Evolutionary conservation across 2,797 vertebrate genomes (phyloP).

Genomic region (Hirundo rustica): DNA sequence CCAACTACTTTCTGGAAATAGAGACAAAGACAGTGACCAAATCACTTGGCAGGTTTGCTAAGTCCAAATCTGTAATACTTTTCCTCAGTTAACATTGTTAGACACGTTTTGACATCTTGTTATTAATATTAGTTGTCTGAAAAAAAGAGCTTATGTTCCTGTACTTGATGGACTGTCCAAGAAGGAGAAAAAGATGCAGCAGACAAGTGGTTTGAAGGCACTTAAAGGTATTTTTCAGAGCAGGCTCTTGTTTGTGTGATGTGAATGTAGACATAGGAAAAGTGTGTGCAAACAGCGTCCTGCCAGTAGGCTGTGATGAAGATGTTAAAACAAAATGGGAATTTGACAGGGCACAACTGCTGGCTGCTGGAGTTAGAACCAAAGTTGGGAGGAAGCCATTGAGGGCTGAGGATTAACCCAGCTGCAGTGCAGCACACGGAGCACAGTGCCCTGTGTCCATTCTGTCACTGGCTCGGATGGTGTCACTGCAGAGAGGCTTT

Average conservation of each 20-base stretch:
- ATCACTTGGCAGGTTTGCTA: neutral
- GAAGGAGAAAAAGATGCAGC: neutral
- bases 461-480: neutral
- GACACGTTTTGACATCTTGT: neutral
- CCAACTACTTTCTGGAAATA: neutral
- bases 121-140: neutral
- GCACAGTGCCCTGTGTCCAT: neutral
- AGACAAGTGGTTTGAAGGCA: neutral
- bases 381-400: constrained; percentile 8
- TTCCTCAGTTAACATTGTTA: neutral
- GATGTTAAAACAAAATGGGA: neutral
- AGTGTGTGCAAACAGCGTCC: neutral
- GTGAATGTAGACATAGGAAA: neutral
- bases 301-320: neutral
- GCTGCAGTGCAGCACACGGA: neutral
- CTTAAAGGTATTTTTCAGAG: neutral
- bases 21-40: neutral
- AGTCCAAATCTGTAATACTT: neutral
- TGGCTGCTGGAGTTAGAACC: neutral
- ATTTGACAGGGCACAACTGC: constrained; percentile 4
- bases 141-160: neutral
- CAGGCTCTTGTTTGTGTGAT: neutral
- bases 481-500: neutral
- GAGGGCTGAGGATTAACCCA: neutral
- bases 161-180: neutral